These are phyloP conservation scores for Pachycephus smyrnensis DNA, from an alignment of 2,888 invertebrate genomes.

Conservation along the genomic window DNA sequence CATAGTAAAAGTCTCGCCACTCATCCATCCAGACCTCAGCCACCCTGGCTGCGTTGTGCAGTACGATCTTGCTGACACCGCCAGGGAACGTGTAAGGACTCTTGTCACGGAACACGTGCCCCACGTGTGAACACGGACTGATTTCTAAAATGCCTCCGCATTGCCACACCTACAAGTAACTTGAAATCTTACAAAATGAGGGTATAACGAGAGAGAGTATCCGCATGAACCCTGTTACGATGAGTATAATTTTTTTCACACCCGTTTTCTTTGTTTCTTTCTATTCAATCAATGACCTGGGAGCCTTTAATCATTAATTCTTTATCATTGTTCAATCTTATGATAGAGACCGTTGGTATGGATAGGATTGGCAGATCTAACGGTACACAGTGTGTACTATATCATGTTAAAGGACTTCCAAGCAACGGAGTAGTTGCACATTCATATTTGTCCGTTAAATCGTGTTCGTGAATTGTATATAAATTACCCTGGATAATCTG, in stretches of 20 bases:
- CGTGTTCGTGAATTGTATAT: not conserved
- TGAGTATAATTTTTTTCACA: not conserved
- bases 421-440: not conserved
- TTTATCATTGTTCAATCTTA: not conserved
- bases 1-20: conserved; percentile 99
- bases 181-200: conserved; percentile 25
- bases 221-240: not conserved
- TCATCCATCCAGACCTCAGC: conserved; percentile 99
- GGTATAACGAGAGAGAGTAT: not conserved
- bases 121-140: conserved; percentile 95
- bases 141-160: conserved; percentile 96
- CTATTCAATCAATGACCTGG: not conserved
- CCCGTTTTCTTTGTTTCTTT: not conserved
- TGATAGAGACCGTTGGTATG: not conserved
- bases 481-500: not conserved
- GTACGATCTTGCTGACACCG: conserved; percentile 95
- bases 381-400: not conserved
- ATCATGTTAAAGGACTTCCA: not conserved
- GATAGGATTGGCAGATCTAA: not conserved
- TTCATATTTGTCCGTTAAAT: not conserved
- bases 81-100: conserved; percentile 99
- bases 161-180: conserved; percentile 87
- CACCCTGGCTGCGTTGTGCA: conserved; percentile 98
- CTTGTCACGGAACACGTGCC: conserved; percentile 98
- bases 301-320: not conserved